phyloP scores from a whole-genome alignment of 2,113 vertebrate species.

The Chitala chitala region DNA sequence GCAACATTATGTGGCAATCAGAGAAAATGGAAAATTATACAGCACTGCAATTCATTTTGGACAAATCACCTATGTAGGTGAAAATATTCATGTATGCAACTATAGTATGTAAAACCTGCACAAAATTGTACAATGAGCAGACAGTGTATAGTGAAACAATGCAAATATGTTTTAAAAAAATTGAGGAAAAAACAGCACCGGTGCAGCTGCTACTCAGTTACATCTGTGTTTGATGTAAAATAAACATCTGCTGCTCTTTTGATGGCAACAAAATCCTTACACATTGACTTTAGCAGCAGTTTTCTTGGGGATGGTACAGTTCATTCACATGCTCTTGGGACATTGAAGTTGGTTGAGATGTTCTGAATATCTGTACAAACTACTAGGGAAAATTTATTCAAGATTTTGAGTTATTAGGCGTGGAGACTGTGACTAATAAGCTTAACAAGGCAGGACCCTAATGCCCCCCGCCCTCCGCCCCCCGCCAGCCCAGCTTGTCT shows the following conservation, averaged over 20 bases:
- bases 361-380: background rate
- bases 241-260: background rate
- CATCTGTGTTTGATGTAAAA: background rate
- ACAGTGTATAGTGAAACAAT: too few species aligned
- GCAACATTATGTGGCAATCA: too few species aligned
- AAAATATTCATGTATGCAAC: too few species aligned
- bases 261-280: background rate
- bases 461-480: constrained; percentile 34
- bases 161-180: too few species aligned
- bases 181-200: too few species aligned
- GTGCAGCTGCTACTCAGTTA: background rate
- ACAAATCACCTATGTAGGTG: too few species aligned
- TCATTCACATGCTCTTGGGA: too few species aligned
- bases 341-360: background rate
- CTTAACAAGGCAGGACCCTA: constrained; percentile 45
- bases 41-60: too few species aligned
- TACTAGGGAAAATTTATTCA: constrained; percentile 20
- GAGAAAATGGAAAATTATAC: too few species aligned
- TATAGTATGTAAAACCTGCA: too few species aligned
- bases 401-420: constrained; percentile 37
- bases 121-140: too few species aligned
- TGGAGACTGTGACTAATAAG: constrained; percentile 49
- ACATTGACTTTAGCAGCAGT: background rate
- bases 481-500: background rate
- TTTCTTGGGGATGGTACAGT: constrained; percentile 6